A percentile compares a stretch with the other conserved stretches of the same genome.
These are phyloP conservation scores for Corythaixoides concolor DNA, from an alignment of 2,113 vertebrate genomes.

Conservation along the genomic window DNA sequence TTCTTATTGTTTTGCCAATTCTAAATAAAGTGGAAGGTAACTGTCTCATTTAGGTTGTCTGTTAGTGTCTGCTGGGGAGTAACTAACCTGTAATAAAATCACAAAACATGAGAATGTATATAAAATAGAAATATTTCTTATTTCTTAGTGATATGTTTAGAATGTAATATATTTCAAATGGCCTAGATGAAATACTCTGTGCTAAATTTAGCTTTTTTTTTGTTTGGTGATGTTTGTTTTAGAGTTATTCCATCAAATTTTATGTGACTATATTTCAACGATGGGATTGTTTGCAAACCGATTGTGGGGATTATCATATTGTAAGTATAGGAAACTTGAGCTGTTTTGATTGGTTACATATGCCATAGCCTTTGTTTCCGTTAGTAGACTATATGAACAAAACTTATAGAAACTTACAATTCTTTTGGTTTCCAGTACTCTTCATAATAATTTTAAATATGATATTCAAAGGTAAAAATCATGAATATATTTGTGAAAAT, in stretches of 20 bases:
- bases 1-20: not conserved
- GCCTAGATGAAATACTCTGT: not conserved
- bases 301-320: conserved; percentile 2
- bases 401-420: not conserved
- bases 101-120: not conserved
- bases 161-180: not conserved
- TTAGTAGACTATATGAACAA: not conserved
- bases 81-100: not conserved
- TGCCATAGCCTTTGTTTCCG: not conserved
- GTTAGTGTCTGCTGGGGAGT: not conserved
- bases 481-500: not conserved
- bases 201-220: not conserved
- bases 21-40: not conserved
- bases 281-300: not conserved
- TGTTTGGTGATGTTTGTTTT: not conserved
- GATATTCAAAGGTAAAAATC: not conserved
- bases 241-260: not conserved
- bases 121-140: not conserved
- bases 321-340: not conserved
- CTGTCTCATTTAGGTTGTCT: not conserved
- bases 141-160: not conserved
- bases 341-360: conserved; percentile 11
- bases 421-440: not conserved
- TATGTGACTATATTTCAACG: not conserved
- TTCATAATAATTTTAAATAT: not conserved